A percentile compares a stretch with the other conserved stretches of the same genome.
These are phyloP conservation scores for Zootoca vivipara DNA, from an alignment of 2,113 vertebrate genomes.

Conservation along the genomic window DNA sequence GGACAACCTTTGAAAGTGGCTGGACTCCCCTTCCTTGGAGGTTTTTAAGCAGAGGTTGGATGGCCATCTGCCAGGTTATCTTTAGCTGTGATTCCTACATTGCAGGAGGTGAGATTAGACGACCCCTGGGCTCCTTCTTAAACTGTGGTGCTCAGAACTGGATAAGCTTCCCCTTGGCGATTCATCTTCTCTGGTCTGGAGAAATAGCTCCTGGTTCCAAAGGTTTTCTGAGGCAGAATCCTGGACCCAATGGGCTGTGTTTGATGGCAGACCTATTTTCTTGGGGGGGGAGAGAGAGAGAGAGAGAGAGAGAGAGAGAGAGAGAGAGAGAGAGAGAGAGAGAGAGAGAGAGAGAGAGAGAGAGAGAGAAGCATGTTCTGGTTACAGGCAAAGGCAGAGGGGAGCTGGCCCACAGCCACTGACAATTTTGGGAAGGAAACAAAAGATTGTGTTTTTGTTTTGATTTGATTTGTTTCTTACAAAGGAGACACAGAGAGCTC, in stretches of 20 bases:
- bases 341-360: neutral
- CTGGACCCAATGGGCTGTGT: neutral
- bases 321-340: neutral
- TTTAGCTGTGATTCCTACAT: too few relatives aligned
- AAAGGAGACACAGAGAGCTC: neutral
- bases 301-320: neutral
- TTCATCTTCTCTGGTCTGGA: neutral
- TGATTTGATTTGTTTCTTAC: too few relatives aligned
- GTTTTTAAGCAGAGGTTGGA: too few relatives aligned
- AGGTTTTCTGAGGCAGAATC: neutral
- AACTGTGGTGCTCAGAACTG: too few relatives aligned
- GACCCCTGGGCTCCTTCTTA: too few relatives aligned
- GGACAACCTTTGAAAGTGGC: too few relatives aligned
- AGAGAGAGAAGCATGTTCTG: neutral
- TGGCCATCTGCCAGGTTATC: too few relatives aligned
- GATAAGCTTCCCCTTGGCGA: too few relatives aligned
- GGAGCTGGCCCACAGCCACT: neutral
- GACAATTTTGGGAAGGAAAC: neutral
- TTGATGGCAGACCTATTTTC: neutral
- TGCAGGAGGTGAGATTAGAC: too few relatives aligned
- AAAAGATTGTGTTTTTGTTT: neutral
- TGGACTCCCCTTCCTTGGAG: too few relatives aligned
- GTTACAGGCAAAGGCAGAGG: neutral
- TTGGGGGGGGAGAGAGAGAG: neutral
- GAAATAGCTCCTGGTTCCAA: neutral